Percentiles rank a stretch among this genome's conserved stretches.
Conservation (phyloP, 2,797 vertebrate genomes). For the Poecilia gillii region DNA sequence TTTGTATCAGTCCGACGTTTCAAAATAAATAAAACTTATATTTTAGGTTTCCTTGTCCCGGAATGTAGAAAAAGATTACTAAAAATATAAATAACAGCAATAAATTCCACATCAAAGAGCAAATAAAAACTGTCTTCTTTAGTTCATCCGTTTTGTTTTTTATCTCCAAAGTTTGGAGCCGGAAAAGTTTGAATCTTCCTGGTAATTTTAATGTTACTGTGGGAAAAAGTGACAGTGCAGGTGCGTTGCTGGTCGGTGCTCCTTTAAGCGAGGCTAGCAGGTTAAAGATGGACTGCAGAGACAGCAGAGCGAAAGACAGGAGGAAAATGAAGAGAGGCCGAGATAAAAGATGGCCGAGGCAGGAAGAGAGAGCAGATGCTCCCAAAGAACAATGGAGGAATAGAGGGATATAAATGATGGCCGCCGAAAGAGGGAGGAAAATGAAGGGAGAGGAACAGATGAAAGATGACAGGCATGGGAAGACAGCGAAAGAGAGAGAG, state of each 20-base stretch:
- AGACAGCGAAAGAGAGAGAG: constrained; percentile 9
- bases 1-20: too few relatives aligned
- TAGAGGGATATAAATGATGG: constrained; percentile 69
- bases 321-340: constrained; percentile 39
- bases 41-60: too few relatives aligned
- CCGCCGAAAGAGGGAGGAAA: constrained; percentile 54
- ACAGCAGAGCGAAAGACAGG: constrained; percentile 32
- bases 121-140: too few relatives aligned
- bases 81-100: too few relatives aligned
- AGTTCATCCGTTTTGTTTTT: too few relatives aligned
- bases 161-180: too few relatives aligned
- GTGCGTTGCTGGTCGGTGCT: constrained; percentile 28
- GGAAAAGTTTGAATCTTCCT: too few relatives aligned
- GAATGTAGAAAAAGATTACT: too few relatives aligned
- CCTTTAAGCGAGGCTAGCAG: constrained; percentile 39
- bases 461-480: constrained; percentile 69
- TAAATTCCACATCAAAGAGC: too few relatives aligned
- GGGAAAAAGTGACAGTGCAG: not conserved
- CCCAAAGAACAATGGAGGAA: constrained; percentile 65
- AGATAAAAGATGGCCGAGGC: constrained; percentile 59
- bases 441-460: constrained; percentile 64
- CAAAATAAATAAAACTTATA: too few relatives aligned
- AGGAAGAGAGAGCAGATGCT: constrained; percentile 61
- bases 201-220: too few relatives aligned
- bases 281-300: constrained; percentile 56